Conservation (phyloP, 2,888 invertebrate species). For the Lamproptera curius region DNA sequence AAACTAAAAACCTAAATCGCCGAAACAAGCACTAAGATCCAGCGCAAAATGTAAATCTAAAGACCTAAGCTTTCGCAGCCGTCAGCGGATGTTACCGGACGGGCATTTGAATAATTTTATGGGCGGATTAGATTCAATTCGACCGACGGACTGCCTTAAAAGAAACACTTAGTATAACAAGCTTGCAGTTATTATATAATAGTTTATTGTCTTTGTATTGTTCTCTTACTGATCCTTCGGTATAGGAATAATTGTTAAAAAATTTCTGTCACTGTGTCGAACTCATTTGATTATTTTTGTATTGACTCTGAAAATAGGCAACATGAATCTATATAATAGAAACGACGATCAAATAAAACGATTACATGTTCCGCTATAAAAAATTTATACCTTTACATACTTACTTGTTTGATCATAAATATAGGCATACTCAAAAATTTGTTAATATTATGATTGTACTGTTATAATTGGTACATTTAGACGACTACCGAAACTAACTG, state of each 20-base stretch:
- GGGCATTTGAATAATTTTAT: conserved; percentile 14
- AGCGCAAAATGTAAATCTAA: conserved; percentile 14
- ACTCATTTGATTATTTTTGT: too few relatives aligned
- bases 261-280: too few relatives aligned
- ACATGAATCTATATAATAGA: too few relatives aligned
- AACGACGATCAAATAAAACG: too few relatives aligned
- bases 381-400: too few relatives aligned
- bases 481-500: too few relatives aligned
- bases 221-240: neutral
- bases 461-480: too few relatives aligned
- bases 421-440: too few relatives aligned
- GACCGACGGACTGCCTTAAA: conserved; percentile 6
- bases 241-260: neutral
- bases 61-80: conserved; percentile 8
- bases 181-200: neutral
- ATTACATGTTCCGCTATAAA: too few relatives aligned
- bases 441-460: too few relatives aligned
- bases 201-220: neutral
- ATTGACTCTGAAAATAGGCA: too few relatives aligned
- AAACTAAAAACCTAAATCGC: neutral
- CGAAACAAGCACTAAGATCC: conserved; percentile 1
- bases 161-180: conserved; percentile 6
- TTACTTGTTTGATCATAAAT: too few relatives aligned
- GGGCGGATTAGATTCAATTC: conserved; percentile 15
- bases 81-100: conserved; percentile 6